Percentiles rank a stretch among this genome's conserved stretches.
phyloP scores from a whole-genome alignment of 1,140 invertebrate genomes.

The Cephus cinctus region DNA sequence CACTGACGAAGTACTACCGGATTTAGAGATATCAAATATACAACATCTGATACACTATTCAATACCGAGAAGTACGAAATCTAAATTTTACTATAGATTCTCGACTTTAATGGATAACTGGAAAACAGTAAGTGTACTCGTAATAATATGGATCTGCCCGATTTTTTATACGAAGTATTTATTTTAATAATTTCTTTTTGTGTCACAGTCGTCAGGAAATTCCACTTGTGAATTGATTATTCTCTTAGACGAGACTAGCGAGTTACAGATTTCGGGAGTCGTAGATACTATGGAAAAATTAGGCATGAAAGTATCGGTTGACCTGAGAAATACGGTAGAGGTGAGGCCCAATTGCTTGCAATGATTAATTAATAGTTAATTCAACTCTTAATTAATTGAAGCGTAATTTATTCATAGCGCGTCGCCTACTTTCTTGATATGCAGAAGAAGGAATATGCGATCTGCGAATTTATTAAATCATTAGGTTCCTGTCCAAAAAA shows the following conservation, averaged over 20 bases:
- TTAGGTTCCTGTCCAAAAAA: slow-evolving; percentile 42
- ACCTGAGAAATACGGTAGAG: slow-evolving; percentile 23
- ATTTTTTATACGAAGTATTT: background rate
- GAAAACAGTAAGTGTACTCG: slow-evolving; percentile 38
- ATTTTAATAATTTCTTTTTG: slow-evolving; percentile 12
- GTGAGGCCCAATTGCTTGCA: slow-evolving; percentile 21
- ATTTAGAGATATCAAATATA: slow-evolving; percentile 41
- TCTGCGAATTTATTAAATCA: slow-evolving; percentile 45
- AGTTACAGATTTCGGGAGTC: slow-evolving; percentile 40
- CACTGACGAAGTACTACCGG: slow-evolving; percentile 43
- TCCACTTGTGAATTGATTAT: slow-evolving; percentile 39
- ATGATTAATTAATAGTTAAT: slow-evolving; percentile 13
- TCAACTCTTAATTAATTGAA: slow-evolving; percentile 13
- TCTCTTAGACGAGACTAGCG: slow-evolving; percentile 42
- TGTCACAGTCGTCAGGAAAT: no score
- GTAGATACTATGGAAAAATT: slow-evolving; percentile 41
- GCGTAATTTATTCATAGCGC: slow-evolving; percentile 25
- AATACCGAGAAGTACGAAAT: slow-evolving; percentile 35
- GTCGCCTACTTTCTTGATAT: slow-evolving; percentile 32
- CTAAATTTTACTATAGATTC: slow-evolving; percentile 46
- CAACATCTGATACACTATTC: slow-evolving; percentile 51
- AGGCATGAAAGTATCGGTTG: slow-evolving; percentile 23
- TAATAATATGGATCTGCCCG: no score
- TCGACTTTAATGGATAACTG: slow-evolving; percentile 47
- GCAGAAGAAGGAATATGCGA: slow-evolving; percentile 32